A percentile compares a stretch with the other conserved stretches of the same genome.
These are phyloP conservation scores for Ooceraea biroi DNA, from an alignment of 1,140 invertebrate genomes.

Conservation along the genomic window DNA sequence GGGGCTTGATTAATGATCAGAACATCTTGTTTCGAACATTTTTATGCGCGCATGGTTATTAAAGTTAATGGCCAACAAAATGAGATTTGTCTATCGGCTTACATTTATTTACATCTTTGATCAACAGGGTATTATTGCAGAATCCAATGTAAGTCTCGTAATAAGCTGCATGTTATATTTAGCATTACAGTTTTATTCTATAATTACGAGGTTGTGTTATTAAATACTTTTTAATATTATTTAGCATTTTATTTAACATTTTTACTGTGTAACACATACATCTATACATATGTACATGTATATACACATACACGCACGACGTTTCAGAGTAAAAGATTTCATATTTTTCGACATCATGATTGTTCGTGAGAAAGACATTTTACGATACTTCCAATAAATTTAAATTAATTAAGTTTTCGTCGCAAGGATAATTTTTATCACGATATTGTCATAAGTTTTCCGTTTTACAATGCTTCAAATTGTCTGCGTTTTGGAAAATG, in stretches of 20 bases:
- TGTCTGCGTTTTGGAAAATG: neutral
- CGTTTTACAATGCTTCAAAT: conserved; percentile 18
- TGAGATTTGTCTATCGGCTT: neutral
- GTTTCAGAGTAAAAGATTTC: neutral
- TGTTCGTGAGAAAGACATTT: neutral
- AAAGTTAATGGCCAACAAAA: conserved; percentile 15
- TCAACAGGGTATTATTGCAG: neutral
- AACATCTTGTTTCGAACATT: no score
- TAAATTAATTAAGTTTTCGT: neutral
- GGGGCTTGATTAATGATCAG: no score
- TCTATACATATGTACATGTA: neutral
- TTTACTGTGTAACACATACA: neutral
- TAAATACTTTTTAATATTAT: conserved; percentile 3
- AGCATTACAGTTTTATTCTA: neutral
- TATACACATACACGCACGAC: neutral
- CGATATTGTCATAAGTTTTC: conserved; percentile 4
- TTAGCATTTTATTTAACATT: conserved; percentile 27
- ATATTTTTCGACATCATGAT: neutral
- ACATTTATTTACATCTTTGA: conserved; percentile 23
- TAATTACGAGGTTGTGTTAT: conserved; percentile 34
- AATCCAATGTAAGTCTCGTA: conserved; percentile 1
- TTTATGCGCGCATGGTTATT: neutral
- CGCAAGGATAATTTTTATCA: neutral
- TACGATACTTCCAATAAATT: conserved; percentile 1
- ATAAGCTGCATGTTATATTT: conserved; percentile 29